These are phyloP conservation scores for Cephus pygmeus DNA, from an alignment of 2,888 invertebrate species.

Conservation along the genomic window DNA sequence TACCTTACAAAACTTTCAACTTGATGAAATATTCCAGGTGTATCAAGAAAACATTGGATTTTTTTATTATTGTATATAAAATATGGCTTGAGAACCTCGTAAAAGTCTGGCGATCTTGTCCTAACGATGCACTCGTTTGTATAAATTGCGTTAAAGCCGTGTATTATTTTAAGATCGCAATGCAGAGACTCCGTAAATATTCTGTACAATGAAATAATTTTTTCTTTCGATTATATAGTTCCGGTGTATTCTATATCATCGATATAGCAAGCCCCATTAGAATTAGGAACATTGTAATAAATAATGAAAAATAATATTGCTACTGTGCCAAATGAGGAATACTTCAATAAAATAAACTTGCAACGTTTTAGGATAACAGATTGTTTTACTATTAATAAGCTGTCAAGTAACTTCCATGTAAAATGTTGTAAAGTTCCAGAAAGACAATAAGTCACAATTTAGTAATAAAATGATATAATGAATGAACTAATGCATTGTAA, in stretches of 20 bases:
- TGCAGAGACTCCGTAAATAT: slow-evolving; percentile 73
- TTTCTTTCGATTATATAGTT: slow-evolving; percentile 34
- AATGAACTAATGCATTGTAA: neutral
- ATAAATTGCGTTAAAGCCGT: slow-evolving; percentile 71
- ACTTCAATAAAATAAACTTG: neutral
- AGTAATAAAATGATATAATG: neutral
- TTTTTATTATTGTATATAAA: slow-evolving; percentile 69
- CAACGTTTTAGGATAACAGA: neutral
- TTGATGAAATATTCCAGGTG: slow-evolving; percentile 68
- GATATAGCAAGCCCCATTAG: too few species aligned
- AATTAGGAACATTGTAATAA: neutral
- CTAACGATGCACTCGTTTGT: slow-evolving; percentile 73
- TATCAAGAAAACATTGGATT: slow-evolving; percentile 67
- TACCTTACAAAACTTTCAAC: slow-evolving; percentile 65
- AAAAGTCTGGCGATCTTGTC: slow-evolving; percentile 72
- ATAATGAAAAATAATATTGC: neutral
- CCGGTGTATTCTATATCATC: too few species aligned
- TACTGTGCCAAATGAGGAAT: neutral
- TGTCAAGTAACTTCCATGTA: neutral
- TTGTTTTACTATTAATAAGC: neutral
- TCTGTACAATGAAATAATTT: slow-evolving; percentile 64
- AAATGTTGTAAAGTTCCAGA: neutral
- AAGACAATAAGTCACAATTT: neutral
- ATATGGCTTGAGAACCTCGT: slow-evolving; percentile 69
- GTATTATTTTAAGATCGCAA: slow-evolving; percentile 72